Base-by-base conservation (phyloP, 2,888 invertebrate genomes). In the Drosophila parthenogenetica region DNA sequence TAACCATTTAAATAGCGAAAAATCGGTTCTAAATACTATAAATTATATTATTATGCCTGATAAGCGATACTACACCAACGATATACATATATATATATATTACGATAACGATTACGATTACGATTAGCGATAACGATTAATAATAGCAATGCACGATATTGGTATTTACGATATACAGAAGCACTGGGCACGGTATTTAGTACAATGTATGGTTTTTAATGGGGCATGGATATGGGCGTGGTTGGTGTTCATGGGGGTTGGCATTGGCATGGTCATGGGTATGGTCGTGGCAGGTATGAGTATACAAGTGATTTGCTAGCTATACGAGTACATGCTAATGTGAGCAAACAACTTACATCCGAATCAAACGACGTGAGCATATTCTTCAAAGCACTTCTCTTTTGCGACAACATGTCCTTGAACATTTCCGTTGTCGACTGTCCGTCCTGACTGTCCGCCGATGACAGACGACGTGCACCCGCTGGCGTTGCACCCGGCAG, bases 371-470 rank as follows among this genome's bases (percentile, higher is more conserved):
- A 98, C 61, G 97, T 97, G 62, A 98, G 93, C 93, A 96, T 97
- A 91, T 96, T 96, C 76, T 97, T 94, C 29, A 98, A 93, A 88
- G 96, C 94, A 90, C 98, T 96, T 79, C 98, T 95, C 92, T 98
- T 98, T 91, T 98, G 98, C 79, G 96, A 97, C 81, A 98, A 94
- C 94, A 98, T 96, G 89, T 98, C 98, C 90, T 97, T 95, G 91
- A 98, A 97, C 95, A 98, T 97, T 89, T 98, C 98, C 0, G 97
- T 95, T 2, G 97, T 96, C 53, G 96, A 96, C 86, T 96, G 96
- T 3, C 94, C 94, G 73, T 95, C 95, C 22, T 94, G 93, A 13
- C 94, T 93, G 65, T 95, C 95, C 77, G 94, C 93, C 69, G 96
- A 95, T 2, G 95, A 95, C 22, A 96, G 95, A 13, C 94, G 92